A percentile compares a stretch with the other conserved stretches of the same genome.
These are phyloP conservation scores for Rotaria sp. DNA, from an alignment of 2,888 invertebrate genomes.

Conservation along the genomic window DNA sequence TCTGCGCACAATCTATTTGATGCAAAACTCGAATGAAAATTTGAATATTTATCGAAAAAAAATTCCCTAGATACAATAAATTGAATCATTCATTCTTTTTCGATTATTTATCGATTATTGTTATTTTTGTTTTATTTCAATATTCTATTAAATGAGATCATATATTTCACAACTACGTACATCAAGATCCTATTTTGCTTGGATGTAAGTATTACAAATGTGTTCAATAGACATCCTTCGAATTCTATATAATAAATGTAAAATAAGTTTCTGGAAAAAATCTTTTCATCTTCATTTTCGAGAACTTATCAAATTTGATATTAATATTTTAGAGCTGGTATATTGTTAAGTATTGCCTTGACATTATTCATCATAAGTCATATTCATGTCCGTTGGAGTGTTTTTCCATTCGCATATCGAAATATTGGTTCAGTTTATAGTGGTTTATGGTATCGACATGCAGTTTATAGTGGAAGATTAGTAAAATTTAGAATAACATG, in stretches of 20 bases:
- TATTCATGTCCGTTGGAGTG: not conserved
- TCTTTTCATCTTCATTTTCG: too few species aligned
- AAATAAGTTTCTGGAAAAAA: too few species aligned
- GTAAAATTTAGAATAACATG: not conserved
- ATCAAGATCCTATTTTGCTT: not conserved
- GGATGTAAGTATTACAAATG: not conserved
- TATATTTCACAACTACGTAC: not conserved
- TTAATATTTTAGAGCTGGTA: not conserved
- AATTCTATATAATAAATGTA: too few species aligned
- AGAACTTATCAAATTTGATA: not conserved
- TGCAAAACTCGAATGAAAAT: too few species aligned
- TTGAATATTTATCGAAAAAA: too few species aligned
- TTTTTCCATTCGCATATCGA: not conserved
- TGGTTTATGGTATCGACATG: not conserved
- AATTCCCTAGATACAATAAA: not conserved
- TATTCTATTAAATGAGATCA: not conserved
- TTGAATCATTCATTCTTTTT: not conserved
- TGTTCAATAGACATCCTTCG: too few species aligned
- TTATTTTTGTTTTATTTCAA: not conserved
- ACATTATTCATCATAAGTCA: not conserved
- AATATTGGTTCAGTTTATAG: not conserved
- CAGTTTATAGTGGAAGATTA: not conserved
- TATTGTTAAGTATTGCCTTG: not conserved
- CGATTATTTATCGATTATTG: not conserved
- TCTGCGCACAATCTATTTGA: too few species aligned